A percentile compares a stretch with the other conserved stretches of the same genome.
phyloP scores from a whole-genome alignment of 2,888 invertebrate genomes.

The Harpalus rubripes region DNA sequence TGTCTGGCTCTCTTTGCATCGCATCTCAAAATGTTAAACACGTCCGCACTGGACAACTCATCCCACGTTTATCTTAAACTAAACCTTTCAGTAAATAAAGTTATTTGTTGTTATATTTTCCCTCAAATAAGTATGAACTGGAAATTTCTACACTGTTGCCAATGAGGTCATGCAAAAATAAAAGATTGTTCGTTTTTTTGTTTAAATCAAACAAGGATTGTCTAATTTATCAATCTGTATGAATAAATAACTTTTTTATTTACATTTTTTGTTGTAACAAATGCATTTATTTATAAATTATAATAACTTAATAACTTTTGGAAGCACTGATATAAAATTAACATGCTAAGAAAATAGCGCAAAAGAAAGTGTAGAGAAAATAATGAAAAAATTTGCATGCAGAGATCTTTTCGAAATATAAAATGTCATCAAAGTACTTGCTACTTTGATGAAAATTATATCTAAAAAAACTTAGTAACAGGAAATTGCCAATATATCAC shows the following conservation, averaged over 20 bases:
- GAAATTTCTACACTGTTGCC: too few species aligned
- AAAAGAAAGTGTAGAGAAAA: conserved; percentile 18
- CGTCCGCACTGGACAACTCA: neutral
- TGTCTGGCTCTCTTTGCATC: conserved; percentile 18
- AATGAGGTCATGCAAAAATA: too few species aligned
- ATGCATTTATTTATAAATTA: too few species aligned
- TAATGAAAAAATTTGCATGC: conserved; percentile 32
- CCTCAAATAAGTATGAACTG: too few species aligned
- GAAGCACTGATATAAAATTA: neutral
- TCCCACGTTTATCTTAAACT: neutral
- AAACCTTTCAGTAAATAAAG: too few species aligned
- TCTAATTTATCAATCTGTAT: too few species aligned
- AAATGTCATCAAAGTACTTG: conserved; percentile 29
- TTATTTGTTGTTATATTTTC: too few species aligned
- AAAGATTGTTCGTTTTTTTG: too few species aligned
- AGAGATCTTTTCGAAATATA: neutral
- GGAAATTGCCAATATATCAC: conserved; percentile 23
- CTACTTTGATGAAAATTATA: conserved; percentile 26
- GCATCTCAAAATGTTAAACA: neutral
- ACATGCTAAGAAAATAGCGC: neutral
- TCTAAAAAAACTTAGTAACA: neutral
- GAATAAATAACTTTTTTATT: too few species aligned
- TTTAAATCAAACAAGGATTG: too few species aligned
- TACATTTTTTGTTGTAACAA: too few species aligned
- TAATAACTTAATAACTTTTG: neutral